Evolutionary conservation across 2,113 vertebrate species (phyloP), one percentile per base, ranked within the genome.

Genomic region (Rhinoptilus africanus): DNA sequence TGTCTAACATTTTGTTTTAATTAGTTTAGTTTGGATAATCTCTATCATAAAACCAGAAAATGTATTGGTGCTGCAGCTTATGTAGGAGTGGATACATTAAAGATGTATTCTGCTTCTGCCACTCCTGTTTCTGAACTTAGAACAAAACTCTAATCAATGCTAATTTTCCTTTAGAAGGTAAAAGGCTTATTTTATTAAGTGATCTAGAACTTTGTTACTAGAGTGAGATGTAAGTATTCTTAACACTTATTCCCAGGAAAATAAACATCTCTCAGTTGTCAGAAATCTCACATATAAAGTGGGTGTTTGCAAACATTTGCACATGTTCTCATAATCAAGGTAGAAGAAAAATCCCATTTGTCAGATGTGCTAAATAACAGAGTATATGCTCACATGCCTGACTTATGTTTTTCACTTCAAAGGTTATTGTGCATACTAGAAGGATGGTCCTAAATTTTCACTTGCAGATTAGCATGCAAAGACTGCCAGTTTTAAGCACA

Each of bases 11-110:
- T 83, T 72, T 75, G 13, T 59, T 76, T 87, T 18, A 35, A 28
- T 89, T 92, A 80, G 35, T 84, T 83, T 93, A 87, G 47, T 96
- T 93, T 96, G 82, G 88, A 67, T 96, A 77, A 79, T 90, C 72
- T 96, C 9, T 79, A 62, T 92, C 26, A 88, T 66, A 78, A 75
- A 74, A 92, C 5, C 32, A 17, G 30, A 87, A 94, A 96, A 93
- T 56, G 5, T 76, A 43, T 84, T 68, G 75, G 69, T 69, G 82
- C 87, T 94, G 80, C 72, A 95, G 64, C 26, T 96, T 95, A 86
- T 84, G 69, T 56, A 27, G 54, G 71, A 93, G 72, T 72, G 27
- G 54, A 80, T 94, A 23, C 63, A 59, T 91, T 84, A 78, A 48
- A 85, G 54, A 63, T 71, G 57, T 77, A 51, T 88, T 91, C 80